phyloP scores from a whole-genome alignment of 2,113 vertebrate species.

The Python bivittatus region DNA sequence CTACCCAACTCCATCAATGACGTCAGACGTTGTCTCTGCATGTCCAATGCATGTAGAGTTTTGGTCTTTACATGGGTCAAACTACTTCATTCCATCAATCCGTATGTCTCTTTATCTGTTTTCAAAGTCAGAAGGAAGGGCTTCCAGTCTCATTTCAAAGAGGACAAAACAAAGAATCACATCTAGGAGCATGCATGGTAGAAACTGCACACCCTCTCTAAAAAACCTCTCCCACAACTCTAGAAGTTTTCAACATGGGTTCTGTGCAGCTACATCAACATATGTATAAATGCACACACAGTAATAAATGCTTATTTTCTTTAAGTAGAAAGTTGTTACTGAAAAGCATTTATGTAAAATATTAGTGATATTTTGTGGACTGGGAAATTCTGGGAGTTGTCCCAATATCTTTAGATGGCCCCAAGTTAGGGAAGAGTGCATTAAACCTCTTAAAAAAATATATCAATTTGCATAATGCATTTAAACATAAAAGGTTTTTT shows the following conservation, averaged over 20 bases:
- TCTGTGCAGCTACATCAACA: background rate
- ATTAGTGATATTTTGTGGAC: background rate
- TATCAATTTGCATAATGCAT: background rate
- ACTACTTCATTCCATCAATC: too few species aligned
- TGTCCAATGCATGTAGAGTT: too few species aligned
- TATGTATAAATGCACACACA: slow-evolving; percentile 5
- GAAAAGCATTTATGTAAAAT: background rate
- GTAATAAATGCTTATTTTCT: slow-evolving; percentile 2
- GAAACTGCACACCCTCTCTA: background rate
- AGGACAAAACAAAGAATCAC: background rate
- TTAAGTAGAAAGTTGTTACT: slow-evolving; percentile 5
- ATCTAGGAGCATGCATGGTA: background rate
- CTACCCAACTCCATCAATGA: too few species aligned
- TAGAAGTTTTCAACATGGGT: background rate
- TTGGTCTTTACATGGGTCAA: too few species aligned
- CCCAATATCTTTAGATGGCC: background rate
- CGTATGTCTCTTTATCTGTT: background rate
- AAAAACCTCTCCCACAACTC: background rate
- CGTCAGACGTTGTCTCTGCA: too few species aligned
- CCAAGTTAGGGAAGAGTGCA: background rate
- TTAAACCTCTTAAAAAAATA: background rate
- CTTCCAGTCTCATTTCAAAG: background rate
- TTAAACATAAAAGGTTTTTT: background rate
- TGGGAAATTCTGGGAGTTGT: background rate
- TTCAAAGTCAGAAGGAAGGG: background rate